A percentile compares a stretch with the other conserved stretches of the same genome.
phyloP scores from a whole-genome alignment of 2,113 vertebrate genomes.

The Hypocryptadius cinnamomeus region DNA sequence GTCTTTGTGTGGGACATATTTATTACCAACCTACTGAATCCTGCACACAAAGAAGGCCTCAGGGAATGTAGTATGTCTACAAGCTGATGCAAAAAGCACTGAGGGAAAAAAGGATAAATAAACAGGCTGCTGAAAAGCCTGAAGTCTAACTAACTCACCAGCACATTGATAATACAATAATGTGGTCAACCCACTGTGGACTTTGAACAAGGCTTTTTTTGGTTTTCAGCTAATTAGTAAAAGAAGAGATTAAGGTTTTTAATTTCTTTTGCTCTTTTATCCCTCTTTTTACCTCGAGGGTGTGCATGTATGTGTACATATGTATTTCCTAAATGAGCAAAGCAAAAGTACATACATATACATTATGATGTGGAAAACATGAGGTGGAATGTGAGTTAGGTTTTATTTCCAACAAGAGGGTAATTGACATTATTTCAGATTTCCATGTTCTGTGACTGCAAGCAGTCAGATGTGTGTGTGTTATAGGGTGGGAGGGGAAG shows the following conservation, averaged over 20 bases:
- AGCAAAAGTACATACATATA: not conserved
- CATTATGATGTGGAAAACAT: not conserved
- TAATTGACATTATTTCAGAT: not conserved
- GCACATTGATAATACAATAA: constrained; percentile 61
- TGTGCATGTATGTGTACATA: not conserved
- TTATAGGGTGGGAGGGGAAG: not conserved
- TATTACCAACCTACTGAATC: constrained; percentile 43
- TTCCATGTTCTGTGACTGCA: not conserved
- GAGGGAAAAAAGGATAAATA: not conserved
- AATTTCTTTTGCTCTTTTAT: constrained; percentile 13
- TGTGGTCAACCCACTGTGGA: constrained; percentile 1
- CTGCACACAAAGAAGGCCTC: constrained; percentile 14
- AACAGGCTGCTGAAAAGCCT: constrained; percentile 21
- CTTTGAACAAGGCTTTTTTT: constrained; percentile 18
- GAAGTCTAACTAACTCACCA: constrained; percentile 20
- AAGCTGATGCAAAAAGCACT: not conserved
- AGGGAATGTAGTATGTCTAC: not conserved
- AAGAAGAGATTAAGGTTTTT: constrained; percentile 54
- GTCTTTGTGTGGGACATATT: constrained; percentile 34
- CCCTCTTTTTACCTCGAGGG: constrained; percentile 5
- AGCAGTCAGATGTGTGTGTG: not conserved
- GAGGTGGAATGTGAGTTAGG: not conserved
- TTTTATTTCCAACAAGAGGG: not conserved
- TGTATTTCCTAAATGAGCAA: not conserved
- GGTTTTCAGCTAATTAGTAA: constrained; percentile 61